Evolutionary conservation across 2,113 vertebrate genomes (phyloP).

Genomic region (Aldabrachelys gigantea): DNA sequence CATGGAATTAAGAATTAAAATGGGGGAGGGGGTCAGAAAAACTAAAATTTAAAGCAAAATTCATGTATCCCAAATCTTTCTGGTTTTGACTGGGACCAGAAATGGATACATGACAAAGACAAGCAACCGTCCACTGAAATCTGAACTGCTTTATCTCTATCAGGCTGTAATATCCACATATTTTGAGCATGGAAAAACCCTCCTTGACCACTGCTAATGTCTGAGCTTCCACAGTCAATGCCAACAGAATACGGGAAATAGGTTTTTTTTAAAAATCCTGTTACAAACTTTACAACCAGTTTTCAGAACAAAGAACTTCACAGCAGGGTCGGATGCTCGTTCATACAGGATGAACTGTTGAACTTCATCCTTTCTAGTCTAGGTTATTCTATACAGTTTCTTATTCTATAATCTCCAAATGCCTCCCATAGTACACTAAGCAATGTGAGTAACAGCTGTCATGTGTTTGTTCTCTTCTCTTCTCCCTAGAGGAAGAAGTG

Average conservation of each 20-base stretch:
- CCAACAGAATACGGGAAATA: not conserved
- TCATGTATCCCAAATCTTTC: not conserved
- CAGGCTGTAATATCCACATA: not conserved
- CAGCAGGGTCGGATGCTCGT: too few relatives aligned
- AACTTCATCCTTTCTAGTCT: too few relatives aligned
- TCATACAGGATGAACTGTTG: too few relatives aligned
- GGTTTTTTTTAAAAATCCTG: not conserved
- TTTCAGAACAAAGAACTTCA: not conserved
- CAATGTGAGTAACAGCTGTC: too few relatives aligned
- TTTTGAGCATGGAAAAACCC: not conserved
- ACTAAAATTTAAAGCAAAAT: not conserved
- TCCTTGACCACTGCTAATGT: not conserved
- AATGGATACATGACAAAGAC: not conserved
- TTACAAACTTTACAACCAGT: not conserved
- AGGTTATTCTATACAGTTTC: too few relatives aligned
- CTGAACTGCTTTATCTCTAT: too few relatives aligned
- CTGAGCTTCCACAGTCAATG: not conserved
- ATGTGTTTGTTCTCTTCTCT: too few relatives aligned
- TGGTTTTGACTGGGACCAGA: too few relatives aligned
- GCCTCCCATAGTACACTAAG: too few relatives aligned
- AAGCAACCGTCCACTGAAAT: too few relatives aligned
- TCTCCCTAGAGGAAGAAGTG: too few relatives aligned
- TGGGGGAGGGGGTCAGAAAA: not conserved
- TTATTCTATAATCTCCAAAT: too few relatives aligned
- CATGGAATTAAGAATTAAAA: not conserved